Conservation (phyloP, 2,888 invertebrate genomes). For the Cataglyphis albicans region DNA sequence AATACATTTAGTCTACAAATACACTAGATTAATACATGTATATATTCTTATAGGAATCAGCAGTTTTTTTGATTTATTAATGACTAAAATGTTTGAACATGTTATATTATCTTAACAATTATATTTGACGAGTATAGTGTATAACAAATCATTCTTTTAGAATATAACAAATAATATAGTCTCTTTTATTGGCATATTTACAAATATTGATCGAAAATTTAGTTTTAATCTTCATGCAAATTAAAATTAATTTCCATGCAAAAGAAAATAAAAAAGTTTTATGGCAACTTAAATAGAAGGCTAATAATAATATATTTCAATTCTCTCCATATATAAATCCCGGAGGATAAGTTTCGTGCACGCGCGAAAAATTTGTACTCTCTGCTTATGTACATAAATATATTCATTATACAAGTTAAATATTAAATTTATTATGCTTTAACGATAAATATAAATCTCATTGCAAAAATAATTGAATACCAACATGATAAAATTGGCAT, state of each 20-base stretch:
- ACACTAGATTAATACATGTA: conserved; percentile 11
- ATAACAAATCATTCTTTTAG: neutral
- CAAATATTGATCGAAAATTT: conserved; percentile 1
- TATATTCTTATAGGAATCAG: neutral
- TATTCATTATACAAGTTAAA: conserved; percentile 4
- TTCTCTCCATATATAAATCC: neutral
- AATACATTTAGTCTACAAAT: conserved; percentile 15
- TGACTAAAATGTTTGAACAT: conserved; percentile 19
- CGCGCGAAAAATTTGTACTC: neutral
- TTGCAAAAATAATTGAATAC: conserved; percentile 46
- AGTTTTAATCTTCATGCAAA: neutral
- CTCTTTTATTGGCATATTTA: neutral
- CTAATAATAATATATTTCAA: conserved; percentile 4
- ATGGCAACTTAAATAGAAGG: neutral
- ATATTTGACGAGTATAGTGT: conserved; percentile 4
- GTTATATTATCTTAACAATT: neutral
- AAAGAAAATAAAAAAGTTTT: neutral
- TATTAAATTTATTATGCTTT: conserved; percentile 11
- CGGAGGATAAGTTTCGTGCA: neutral
- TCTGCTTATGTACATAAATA: neutral
- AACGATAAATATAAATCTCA: conserved; percentile 5
- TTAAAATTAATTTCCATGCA: neutral
- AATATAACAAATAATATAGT: neutral
- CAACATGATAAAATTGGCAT: conserved; percentile 1
- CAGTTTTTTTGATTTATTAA: neutral